Evolutionary conservation across 1,140 invertebrate species (phyloP).

Genomic region (Diachasmimorpha longicaudata): DNA sequence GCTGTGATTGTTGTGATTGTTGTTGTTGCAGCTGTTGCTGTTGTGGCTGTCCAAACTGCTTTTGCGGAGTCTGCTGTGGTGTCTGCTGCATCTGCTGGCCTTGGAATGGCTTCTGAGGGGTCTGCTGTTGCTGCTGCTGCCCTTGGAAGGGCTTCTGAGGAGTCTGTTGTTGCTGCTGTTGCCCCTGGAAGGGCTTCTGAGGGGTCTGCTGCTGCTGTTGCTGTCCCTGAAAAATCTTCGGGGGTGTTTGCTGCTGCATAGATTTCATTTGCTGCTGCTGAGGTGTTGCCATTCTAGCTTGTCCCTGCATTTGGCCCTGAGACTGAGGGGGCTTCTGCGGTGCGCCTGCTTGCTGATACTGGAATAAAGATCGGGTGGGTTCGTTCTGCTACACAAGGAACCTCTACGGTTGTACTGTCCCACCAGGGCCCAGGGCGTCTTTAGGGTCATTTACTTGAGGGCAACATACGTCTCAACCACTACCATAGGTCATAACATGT

Average conservation of each 20-base stretch:
- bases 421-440: conserved; percentile 60
- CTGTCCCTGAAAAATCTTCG: neutral
- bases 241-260: conserved; percentile 18
- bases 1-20: neutral
- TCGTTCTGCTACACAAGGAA: conserved; percentile 61
- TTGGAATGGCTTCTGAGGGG: no score
- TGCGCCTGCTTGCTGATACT: conserved; percentile 48
- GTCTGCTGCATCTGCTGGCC: no score
- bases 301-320: conserved; percentile 18
- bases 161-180: neutral
- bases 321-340: conserved; percentile 5
- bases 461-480: conserved; percentile 45
- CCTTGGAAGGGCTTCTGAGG: no score
- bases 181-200: neutral
- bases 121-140: neutral
- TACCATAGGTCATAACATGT: conserved; percentile 48
- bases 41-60: neutral
- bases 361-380: conserved; percentile 58
- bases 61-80: no score
- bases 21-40: conserved; percentile 16
- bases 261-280: conserved; percentile 23
- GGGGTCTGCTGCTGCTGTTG: neutral
- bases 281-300: neutral
- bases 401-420: conserved; percentile 62
- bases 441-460: conserved; percentile 47